Conservation (phyloP, 2,888 invertebrate species). For the Ornithoptera alexandrae region DNA sequence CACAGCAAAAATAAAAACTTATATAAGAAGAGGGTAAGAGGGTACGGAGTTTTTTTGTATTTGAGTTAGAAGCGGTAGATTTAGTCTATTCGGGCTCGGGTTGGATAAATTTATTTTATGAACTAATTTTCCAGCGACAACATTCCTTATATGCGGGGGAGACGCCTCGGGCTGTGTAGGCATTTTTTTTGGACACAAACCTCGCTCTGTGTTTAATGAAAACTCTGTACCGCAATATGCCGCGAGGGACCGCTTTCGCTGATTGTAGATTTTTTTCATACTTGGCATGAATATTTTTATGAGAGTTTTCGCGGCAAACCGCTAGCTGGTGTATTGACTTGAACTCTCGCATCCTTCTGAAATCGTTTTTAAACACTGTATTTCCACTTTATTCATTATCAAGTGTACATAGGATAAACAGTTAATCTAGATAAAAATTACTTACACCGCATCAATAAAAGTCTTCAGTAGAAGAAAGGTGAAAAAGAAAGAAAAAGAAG, state of each 20-base stretch:
- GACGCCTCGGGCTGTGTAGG: conserved; percentile 62
- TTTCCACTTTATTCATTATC: no score
- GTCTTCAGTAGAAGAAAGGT: no score
- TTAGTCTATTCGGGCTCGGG: conserved; percentile 47
- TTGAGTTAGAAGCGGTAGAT: conserved; percentile 44
- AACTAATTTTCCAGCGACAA: conserved; percentile 75
- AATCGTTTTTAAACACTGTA: no score
- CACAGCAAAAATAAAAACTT: conserved; percentile 36
- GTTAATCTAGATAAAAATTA: no score
- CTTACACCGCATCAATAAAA: no score
- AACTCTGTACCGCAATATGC: conserved; percentile 72
- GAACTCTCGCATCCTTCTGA: no score
- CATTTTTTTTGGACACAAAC: conserved; percentile 68
- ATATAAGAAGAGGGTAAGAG: conserved; percentile 30
- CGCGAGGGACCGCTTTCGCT: conserved; percentile 69
- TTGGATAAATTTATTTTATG: conserved; percentile 66
- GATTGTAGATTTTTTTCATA: conserved; percentile 71
- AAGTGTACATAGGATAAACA: no score
- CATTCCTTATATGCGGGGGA: conserved; percentile 66
- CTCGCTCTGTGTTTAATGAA: conserved; percentile 74
- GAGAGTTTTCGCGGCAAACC: conserved; percentile 29
- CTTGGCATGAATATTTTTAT: conserved; percentile 68
- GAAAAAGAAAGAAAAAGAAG: no score
- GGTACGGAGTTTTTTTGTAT: conserved; percentile 31
- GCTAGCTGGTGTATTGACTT: conserved; percentile 38